phyloP scores from a whole-genome alignment of 2,888 invertebrate species.

The Pegoplata infirma region DNA sequence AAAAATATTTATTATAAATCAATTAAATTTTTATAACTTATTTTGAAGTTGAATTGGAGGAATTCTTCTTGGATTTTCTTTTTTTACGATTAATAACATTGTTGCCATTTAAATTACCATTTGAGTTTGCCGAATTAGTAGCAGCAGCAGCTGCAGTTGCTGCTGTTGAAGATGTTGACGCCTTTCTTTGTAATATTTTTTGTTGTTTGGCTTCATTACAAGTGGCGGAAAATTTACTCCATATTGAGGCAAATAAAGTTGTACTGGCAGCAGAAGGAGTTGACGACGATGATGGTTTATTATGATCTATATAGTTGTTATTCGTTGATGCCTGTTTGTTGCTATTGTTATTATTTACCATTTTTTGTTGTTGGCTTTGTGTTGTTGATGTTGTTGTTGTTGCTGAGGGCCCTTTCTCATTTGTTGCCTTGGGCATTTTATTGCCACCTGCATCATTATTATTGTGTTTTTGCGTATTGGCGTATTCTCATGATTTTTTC shows the following conservation, averaged over 20 bases:
- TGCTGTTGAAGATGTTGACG: conserved; percentile 35
- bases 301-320: conserved; percentile 60
- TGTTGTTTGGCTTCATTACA: conserved; percentile 57
- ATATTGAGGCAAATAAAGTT: conserved; percentile 67
- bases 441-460: conserved; percentile 48
- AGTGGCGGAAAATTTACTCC: conserved; percentile 66
- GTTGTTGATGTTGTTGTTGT: conserved; percentile 44
- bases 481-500: conserved; percentile 79
- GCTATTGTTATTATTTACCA: conserved; percentile 55
- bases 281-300: conserved; percentile 59
- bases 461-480: conserved; percentile 69
- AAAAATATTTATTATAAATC: not conserved
- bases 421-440: conserved; percentile 58
- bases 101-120: conserved; percentile 46
- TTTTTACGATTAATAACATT: conserved; percentile 71
- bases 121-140: no score
- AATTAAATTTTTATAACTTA: conserved; percentile 11
- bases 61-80: conserved; percentile 72
- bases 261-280: conserved; percentile 45
- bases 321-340: conserved; percentile 59
- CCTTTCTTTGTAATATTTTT: conserved; percentile 41
- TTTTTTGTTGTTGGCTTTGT: conserved; percentile 66
- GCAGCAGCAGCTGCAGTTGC: conserved; percentile 26
- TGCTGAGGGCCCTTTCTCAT: conserved; percentile 64
- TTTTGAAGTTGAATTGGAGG: conserved; percentile 49